Percentiles rank a stretch among this genome's conserved stretches.
These are phyloP conservation scores for Sycophila sp. DNA, from an alignment of 1,140 invertebrate genomes.

Conservation along the genomic window DNA sequence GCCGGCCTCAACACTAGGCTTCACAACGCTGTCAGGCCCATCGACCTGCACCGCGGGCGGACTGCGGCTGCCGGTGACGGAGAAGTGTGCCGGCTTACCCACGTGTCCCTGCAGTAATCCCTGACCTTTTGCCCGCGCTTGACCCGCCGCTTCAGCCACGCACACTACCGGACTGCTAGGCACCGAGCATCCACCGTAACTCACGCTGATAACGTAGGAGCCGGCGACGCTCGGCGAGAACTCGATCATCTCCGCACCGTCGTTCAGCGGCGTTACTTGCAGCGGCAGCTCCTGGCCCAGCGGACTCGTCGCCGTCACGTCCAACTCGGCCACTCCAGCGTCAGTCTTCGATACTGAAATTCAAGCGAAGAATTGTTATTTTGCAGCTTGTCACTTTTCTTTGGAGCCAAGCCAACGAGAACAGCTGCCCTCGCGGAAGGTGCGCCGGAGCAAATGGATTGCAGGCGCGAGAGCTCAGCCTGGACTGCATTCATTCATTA, in stretches of 20 bases:
- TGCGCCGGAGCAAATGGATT: no score
- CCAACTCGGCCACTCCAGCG: conserved; percentile 89
- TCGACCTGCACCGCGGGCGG: conserved; percentile 68
- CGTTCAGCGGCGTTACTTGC: conserved; percentile 78
- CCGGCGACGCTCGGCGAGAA: conserved; percentile 89
- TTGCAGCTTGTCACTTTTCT: no score
- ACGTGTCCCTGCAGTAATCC: conserved; percentile 71
- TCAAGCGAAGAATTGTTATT: no score
- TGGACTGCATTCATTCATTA: no score
- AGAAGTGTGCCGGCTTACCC: conserved; percentile 62
- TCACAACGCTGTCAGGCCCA: conserved; percentile 76
- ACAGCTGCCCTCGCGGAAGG: no score
- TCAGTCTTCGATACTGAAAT: conserved; percentile 85
- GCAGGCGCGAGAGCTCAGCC: no score
- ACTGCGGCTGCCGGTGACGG: conserved; percentile 61
- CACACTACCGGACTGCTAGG: conserved; percentile 66
- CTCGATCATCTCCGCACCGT: conserved; percentile 81
- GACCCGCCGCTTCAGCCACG: conserved; percentile 72
- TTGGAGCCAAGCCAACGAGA: no score
- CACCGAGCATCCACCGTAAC: conserved; percentile 78
- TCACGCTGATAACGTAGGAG: conserved; percentile 88
- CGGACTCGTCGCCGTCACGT: conserved; percentile 89
- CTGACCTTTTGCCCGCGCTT: conserved; percentile 72
- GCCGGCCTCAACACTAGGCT: conserved; percentile 66
- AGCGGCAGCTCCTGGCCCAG: conserved; percentile 87